These are phyloP conservation scores for Silvanus unidentatus DNA, from an alignment of 2,888 invertebrate genomes.

Conservation along the genomic window DNA sequence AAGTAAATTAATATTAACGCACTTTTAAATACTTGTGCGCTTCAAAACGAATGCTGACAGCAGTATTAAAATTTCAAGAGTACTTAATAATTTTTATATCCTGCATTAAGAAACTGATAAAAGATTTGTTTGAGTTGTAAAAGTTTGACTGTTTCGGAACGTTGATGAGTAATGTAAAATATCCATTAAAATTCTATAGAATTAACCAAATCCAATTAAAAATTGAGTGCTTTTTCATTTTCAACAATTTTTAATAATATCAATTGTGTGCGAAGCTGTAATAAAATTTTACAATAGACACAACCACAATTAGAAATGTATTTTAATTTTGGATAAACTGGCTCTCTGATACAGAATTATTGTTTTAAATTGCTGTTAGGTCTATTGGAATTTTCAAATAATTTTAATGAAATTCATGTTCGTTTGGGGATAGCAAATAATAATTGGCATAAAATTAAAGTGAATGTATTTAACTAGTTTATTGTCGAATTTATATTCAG, in stretches of 20 bases:
- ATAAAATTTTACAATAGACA: too few species aligned
- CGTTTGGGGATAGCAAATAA: slow-evolving; percentile 9
- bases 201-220: slow-evolving; percentile 51
- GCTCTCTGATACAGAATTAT: too few species aligned
- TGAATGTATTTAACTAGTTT: slow-evolving; percentile 25
- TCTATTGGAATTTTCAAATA: slow-evolving; percentile 13
- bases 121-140: slow-evolving; percentile 45
- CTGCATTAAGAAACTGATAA: slow-evolving; percentile 39
- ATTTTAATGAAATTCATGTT: slow-evolving; percentile 12
- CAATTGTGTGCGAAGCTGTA: too few species aligned
- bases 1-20: slow-evolving; percentile 12
- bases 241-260: slow-evolving; percentile 32
- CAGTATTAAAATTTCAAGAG: slow-evolving; percentile 41
- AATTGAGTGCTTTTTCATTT: slow-evolving; percentile 51
- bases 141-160: slow-evolving; percentile 39
- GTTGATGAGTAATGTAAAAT: slow-evolving; percentile 45
- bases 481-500: slow-evolving; percentile 27
- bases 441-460: slow-evolving; percentile 19
- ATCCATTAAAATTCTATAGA: slow-evolving; percentile 48
- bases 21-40: slow-evolving; percentile 32
- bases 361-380: background rate
- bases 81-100: slow-evolving; percentile 40
- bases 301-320: too few species aligned
- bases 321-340: too few species aligned
- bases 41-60: slow-evolving; percentile 33